Percentiles rank a stretch among this genome's conserved stretches.
These are phyloP conservation scores for Mionectes macconnelli DNA, from an alignment of 2,113 vertebrate genomes.

Conservation along the genomic window DNA sequence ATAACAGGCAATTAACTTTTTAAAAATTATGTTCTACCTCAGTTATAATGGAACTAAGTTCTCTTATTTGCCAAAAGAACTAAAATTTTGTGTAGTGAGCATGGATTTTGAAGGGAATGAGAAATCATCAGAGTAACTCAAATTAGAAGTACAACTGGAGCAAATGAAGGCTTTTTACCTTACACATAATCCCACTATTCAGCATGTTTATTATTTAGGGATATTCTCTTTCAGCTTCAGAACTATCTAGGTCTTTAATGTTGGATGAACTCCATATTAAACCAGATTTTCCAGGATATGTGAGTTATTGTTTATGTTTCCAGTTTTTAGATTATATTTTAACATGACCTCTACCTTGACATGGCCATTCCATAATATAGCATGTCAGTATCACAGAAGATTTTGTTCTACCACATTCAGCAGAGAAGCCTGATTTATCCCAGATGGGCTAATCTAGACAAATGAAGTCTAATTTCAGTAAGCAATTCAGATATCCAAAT, in stretches of 20 bases:
- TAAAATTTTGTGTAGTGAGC: constrained; percentile 21
- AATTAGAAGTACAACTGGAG: not conserved
- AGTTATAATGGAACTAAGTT: not conserved
- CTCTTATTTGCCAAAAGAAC: constrained; percentile 7
- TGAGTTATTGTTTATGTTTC: not conserved
- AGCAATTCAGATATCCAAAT: not conserved
- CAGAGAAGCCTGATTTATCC: not conserved
- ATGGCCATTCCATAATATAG: not conserved
- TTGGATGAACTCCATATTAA: not conserved
- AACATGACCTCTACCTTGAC: not conserved
- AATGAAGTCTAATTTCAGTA: not conserved
- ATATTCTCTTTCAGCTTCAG: constrained; percentile 34
- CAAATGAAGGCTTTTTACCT: not conserved
- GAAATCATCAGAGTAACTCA: constrained; percentile 1
- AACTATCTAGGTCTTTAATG: not conserved
- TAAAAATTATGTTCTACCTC: not conserved
- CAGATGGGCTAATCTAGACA: not conserved
- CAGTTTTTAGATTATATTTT: not conserved
- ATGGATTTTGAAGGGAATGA: constrained; percentile 12
- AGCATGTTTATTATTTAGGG: not conserved
- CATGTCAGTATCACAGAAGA: not conserved
- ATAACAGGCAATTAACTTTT: not conserved
- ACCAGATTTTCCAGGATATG: not conserved
- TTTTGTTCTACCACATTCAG: not conserved
- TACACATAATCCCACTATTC: not conserved